Conservation (phyloP, 2,888 invertebrate genomes). For the Phyllotreta striolata region DNA sequence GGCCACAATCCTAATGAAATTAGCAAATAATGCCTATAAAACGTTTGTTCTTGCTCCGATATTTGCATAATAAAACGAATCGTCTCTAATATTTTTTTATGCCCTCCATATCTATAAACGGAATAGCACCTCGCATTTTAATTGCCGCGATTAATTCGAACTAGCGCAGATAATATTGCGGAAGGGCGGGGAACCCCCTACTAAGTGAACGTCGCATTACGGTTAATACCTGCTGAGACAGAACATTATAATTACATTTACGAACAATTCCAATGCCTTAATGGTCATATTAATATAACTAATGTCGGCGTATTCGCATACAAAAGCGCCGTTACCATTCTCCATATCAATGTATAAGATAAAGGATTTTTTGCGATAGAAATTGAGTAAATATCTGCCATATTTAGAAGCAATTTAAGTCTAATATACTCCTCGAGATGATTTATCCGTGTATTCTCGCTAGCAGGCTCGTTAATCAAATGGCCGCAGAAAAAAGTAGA, state of each 20-base stretch:
- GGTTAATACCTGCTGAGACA: constrained; percentile 23
- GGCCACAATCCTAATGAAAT: no score
- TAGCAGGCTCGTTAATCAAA: no score
- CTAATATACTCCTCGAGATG: no score
- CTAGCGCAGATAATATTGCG: no score
- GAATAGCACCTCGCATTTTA: constrained; percentile 12
- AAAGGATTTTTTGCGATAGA: background rate
- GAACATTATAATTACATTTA: constrained; percentile 21
- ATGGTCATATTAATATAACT: constrained; percentile 22
- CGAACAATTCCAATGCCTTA: constrained; percentile 1
- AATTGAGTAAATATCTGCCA: no score
- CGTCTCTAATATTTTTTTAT: background rate
- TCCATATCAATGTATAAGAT: background rate
- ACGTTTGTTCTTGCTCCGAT: background rate
- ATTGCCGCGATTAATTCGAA: background rate
- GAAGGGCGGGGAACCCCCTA: background rate
- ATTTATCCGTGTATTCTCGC: no score
- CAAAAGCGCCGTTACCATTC: background rate
- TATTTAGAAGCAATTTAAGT: no score
- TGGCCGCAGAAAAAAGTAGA: no score
- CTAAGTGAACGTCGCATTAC: constrained; percentile 15
- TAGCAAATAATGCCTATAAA: no score
- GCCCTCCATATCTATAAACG: background rate
- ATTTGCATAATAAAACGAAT: constrained; percentile 12
- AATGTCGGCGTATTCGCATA: constrained; percentile 11